phyloP scores from a whole-genome alignment of 2,888 invertebrate genomes.

The Andrena bicolor region DNA sequence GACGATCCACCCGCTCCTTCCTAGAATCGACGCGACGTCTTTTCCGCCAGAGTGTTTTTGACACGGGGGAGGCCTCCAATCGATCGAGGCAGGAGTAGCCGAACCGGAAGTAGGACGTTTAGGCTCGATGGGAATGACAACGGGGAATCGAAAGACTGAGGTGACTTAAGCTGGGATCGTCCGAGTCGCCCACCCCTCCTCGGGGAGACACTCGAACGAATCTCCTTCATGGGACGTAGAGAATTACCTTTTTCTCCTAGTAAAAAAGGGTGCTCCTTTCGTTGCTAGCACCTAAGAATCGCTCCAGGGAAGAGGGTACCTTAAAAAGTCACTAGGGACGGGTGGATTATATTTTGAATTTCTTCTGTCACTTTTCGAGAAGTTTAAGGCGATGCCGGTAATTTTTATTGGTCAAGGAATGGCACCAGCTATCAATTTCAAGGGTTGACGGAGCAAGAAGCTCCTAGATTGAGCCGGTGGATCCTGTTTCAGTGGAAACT shows the following conservation, averaged over 20 bases:
- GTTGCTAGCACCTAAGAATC: not conserved
- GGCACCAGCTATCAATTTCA: not conserved
- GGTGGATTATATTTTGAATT: not conserved
- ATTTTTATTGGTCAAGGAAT: not conserved
- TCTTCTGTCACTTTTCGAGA: not conserved
- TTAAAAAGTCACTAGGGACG: not conserved
- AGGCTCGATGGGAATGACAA: slow-evolving; percentile 66
- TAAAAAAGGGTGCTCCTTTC: not conserved
- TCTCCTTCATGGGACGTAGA: slow-evolving; percentile 39
- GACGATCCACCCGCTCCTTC: slow-evolving; percentile 35
- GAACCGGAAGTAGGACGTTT: slow-evolving; percentile 73
- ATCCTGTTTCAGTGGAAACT: slow-evolving; percentile 57
- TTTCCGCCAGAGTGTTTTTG: slow-evolving; percentile 67
- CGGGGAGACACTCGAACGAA: slow-evolving; percentile 18
- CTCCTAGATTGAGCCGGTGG: slow-evolving; percentile 3
- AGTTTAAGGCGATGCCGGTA: not conserved
- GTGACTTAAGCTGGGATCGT: slow-evolving; percentile 53
- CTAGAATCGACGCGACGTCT: slow-evolving; percentile 61
- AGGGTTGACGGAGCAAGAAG: slow-evolving; percentile 1
- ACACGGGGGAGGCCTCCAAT: slow-evolving; percentile 65
- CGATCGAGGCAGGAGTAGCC: slow-evolving; percentile 70
- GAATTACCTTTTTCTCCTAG: slow-evolving; percentile 19
- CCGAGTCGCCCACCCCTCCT: not conserved
- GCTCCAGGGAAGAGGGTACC: not conserved
- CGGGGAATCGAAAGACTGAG: slow-evolving; percentile 34